These are phyloP conservation scores for Tauraco hartlaubi DNA, from an alignment of 2,797 vertebrate species.

Conservation along the genomic window DNA sequence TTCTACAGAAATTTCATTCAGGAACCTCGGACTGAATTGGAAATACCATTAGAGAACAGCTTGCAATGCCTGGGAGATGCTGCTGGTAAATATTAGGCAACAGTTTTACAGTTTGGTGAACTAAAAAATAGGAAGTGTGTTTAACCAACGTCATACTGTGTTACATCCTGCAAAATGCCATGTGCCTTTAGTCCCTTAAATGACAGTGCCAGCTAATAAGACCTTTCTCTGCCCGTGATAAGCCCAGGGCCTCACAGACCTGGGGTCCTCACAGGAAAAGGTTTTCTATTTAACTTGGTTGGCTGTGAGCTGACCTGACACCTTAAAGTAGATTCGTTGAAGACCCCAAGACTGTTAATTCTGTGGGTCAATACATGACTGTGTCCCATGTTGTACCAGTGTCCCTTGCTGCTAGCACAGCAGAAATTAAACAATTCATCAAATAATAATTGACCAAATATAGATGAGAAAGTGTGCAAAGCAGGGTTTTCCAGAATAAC, in stretches of 20 bases:
- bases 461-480: neutral
- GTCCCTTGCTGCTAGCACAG: neutral
- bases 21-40: neutral
- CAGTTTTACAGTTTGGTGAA: neutral
- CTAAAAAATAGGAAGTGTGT: neutral
- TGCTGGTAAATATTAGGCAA: neutral
- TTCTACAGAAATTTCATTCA: slow-evolving; percentile 19
- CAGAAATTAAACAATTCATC: neutral
- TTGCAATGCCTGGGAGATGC: neutral
- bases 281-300: neutral
- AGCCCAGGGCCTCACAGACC: neutral
- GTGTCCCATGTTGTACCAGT: fast-evolving
- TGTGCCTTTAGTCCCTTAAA: neutral
- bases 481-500: neutral
- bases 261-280: neutral
- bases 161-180: neutral
- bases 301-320: neutral
- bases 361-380: neutral
- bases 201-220: neutral
- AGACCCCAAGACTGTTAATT: neutral
- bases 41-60: neutral
- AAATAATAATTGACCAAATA: neutral
- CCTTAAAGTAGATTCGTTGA: neutral
- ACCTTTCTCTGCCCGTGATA: neutral
- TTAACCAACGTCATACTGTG: neutral